A percentile compares a stretch with the other conserved stretches of the same genome.
These are phyloP conservation scores for Drosophila littoralis DNA, from an alignment of 1,140 invertebrate species.

Conservation along the genomic window DNA sequence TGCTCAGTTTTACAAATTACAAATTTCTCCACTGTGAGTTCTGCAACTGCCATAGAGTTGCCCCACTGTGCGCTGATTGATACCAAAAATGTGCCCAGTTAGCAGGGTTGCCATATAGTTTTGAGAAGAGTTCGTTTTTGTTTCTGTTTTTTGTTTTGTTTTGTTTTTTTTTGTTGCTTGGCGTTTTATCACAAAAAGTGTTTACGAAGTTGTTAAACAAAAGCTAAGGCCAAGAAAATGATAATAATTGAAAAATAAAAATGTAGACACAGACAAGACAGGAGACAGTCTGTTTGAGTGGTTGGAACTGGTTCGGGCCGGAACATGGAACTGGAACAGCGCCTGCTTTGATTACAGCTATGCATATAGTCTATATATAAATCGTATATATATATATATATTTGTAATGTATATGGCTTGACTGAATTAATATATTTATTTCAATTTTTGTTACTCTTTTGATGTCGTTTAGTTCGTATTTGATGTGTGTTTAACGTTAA, in stretches of 20 bases:
- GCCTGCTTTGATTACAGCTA: conserved; percentile 17
- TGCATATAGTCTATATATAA: conserved; percentile 20
- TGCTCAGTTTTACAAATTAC: conserved; percentile 69
- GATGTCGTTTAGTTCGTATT: conserved; percentile 31
- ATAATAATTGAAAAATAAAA: neutral
- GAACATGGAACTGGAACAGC: neutral
- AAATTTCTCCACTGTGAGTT: conserved; percentile 48
- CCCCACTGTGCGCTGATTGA: conserved; percentile 10
- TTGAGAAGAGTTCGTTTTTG: neutral
- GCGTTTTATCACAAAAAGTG: conserved; percentile 30
- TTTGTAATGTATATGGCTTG: conserved; percentile 17
- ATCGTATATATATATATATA: neutral
- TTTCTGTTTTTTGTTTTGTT: too few relatives aligned
- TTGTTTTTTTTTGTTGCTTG: conserved; percentile 1
- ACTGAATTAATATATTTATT: conserved; percentile 10
- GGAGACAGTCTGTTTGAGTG: neutral
- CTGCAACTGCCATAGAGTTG: conserved; percentile 14
- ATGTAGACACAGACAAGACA: neutral
- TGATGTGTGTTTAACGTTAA: conserved; percentile 27
- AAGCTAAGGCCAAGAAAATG: too few relatives aligned
- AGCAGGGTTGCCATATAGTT: conserved; percentile 9
- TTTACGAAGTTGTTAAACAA: neutral
- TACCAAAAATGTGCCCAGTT: neutral
- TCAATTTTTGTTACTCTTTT: conserved; percentile 11
- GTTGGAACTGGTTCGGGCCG: too few relatives aligned